phyloP scores from a whole-genome alignment of 2,797 vertebrate genomes.

The Phrynocephalus vlangalii region DNA sequence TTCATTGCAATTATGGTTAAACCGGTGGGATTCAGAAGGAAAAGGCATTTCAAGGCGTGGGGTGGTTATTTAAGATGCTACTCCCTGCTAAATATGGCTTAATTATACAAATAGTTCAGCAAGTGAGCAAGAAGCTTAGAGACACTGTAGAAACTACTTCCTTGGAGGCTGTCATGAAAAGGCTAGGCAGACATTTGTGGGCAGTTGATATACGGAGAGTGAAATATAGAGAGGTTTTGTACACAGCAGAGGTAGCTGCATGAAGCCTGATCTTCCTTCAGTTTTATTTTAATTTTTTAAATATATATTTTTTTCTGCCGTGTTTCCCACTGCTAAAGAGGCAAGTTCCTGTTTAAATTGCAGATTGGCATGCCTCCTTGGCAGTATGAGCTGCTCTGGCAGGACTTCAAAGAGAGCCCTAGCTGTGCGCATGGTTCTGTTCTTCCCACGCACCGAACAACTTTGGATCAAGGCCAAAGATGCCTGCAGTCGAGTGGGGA shows the following conservation, averaged over 20 bases:
- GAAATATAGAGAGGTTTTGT: background rate
- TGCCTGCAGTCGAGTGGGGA: background rate
- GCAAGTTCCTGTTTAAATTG: background rate
- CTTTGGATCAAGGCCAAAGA: background rate
- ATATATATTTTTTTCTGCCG: background rate
- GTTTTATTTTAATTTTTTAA: too few species aligned
- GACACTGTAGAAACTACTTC: background rate
- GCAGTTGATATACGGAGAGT: background rate
- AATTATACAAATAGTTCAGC: background rate
- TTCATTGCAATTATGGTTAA: background rate
- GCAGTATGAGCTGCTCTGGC: background rate
- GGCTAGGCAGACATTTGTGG: background rate
- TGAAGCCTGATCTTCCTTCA: background rate
- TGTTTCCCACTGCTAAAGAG: slow-evolving; percentile 6
- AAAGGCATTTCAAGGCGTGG: background rate
- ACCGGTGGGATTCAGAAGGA: background rate
- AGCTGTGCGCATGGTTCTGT: background rate
- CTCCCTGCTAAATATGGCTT: background rate
- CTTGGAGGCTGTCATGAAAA: background rate
- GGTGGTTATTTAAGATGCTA: background rate
- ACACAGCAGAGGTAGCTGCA: background rate
- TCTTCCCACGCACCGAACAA: background rate
- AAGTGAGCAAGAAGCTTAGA: slow-evolving; percentile 2
- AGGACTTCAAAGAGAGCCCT: background rate
- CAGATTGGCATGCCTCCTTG: background rate